A percentile compares a stretch with the other conserved stretches of the same genome.
Evolutionary conservation across 2,113 vertebrate genomes (phyloP).

Genomic region (Embiotoca jacksoni): DNA sequence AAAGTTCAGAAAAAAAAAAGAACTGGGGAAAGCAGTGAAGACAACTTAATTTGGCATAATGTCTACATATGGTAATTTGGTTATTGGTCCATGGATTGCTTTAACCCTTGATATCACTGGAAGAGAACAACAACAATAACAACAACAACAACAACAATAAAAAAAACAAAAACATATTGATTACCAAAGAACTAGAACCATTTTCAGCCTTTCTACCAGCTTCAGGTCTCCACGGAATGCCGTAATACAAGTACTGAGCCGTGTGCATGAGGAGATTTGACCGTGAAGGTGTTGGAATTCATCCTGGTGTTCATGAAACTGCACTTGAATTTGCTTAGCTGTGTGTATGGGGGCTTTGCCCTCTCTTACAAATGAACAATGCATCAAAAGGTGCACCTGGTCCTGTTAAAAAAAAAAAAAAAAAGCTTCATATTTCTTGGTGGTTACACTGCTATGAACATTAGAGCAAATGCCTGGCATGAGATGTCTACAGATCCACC

Average conservation of each 20-base stretch:
- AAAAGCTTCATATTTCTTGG: conserved; percentile 56
- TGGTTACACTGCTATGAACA: conserved; percentile 8
- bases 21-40: conserved; percentile 16
- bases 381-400: conserved; percentile 67
- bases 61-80: conserved; percentile 38
- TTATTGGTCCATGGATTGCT: conserved; percentile 9
- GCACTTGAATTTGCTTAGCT: conserved; percentile 46
- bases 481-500: conserved; percentile 35
- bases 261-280: conserved; percentile 28
- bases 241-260: conserved; percentile 26
- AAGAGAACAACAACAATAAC: neutral
- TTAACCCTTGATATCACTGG: too few species aligned
- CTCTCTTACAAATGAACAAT: conserved; percentile 53
- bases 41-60: conserved; percentile 39
- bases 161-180: neutral
- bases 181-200: conserved; percentile 28
- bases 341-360: conserved; percentile 40
- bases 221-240: conserved; percentile 35
- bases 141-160: neutral
- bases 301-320: conserved; percentile 34
- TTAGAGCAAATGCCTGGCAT: conserved; percentile 50
- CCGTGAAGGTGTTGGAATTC: conserved; percentile 58
- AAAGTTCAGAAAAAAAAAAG: conserved; percentile 33
- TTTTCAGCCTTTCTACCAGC: conserved; percentile 21
- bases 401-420: conserved; percentile 7